Evolutionary conservation across 2,888 invertebrate species (phyloP), one percentile per base, ranked within the genome.

Genomic region (Endomychus coccineus): DNA sequence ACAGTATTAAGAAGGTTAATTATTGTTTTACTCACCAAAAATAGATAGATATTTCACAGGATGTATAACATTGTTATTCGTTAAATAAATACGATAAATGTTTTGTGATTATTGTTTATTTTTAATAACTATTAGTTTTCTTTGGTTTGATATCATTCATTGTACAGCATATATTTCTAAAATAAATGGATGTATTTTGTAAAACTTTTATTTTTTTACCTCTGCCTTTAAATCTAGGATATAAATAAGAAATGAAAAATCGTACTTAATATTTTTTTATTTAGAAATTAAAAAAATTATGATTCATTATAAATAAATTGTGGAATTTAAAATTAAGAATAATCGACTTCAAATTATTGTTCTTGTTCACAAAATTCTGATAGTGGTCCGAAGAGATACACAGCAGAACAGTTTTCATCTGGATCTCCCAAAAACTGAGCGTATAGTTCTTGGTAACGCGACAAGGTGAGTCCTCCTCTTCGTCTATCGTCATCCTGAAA

Each of bases 401-500:
- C 79, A 22, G 84, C 84, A 41, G 77, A 73, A 55, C 78, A 78
- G 50, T 77, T 74, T 38, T 84, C 83, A 48, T 75, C 77, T 21
- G 77, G 77, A 62, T 86, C 83, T 14, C 87, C 84, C 42, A 87
- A 71, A 68, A 83, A 87, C 62, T 83, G 78, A 1, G 85, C 84
- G 61, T 87, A 88, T 2, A 87, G 70, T 61, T 87, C 87, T 61
- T 87, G 83, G 59, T 87, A 88, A 58, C 87, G 74, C 3, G 81
- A 74, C 40, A 86, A 61, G 2, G 81, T 83, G 28, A 88, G 67
- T 3, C 87, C 87, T 15, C 87, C 87, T 54, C 77, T 76, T 66
- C 78, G 77, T 57, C 83, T 73, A 66, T 88, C 87, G 43, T 85
- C 86, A 50, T 87, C 86, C 86, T 87, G 65, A n/a, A 67, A 65